Evolutionary conservation across 2,888 invertebrate genomes (phyloP).

Genomic region (Ctena decussata): DNA sequence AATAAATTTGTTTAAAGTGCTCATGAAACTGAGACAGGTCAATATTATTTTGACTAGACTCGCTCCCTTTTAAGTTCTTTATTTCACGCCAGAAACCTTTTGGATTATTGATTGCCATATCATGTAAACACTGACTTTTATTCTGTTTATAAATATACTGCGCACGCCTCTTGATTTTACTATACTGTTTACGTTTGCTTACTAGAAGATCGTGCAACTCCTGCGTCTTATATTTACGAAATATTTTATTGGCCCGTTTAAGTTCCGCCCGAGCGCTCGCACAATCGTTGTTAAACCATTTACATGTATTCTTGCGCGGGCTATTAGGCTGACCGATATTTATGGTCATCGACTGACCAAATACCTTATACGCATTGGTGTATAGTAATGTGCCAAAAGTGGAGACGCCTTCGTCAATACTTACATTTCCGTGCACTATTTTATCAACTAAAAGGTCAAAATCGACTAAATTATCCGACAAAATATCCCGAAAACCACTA

Average conservation of each 20-base stretch:
- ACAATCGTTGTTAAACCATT: constrained; percentile 14
- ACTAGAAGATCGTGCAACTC: not conserved
- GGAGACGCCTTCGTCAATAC: constrained; percentile 3
- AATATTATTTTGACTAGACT: not conserved
- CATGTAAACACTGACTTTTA: not conserved
- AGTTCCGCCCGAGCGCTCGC: constrained; percentile 5
- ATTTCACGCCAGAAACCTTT: constrained; percentile 15
- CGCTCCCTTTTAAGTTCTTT: not conserved
- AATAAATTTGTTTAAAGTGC: constrained; percentile 14
- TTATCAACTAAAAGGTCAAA: not conserved
- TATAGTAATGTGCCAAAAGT: not conserved
- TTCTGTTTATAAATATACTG: not conserved
- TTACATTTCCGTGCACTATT: not conserved
- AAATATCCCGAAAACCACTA: not conserved
- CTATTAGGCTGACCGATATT: not conserved
- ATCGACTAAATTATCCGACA: not conserved
- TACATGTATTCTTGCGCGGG: not conserved
- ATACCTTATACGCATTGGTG: not conserved
- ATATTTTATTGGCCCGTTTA: constrained; percentile 7
- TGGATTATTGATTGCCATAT: constrained; percentile 3
- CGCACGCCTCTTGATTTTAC: constrained; percentile 12
- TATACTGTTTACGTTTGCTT: constrained; percentile 1
- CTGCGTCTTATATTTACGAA: not conserved
- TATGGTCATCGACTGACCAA: not conserved
- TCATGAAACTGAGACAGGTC: not conserved